Evolutionary conservation across 2,888 invertebrate species (phyloP).

Genomic region (Geotrupes spiniger): DNA sequence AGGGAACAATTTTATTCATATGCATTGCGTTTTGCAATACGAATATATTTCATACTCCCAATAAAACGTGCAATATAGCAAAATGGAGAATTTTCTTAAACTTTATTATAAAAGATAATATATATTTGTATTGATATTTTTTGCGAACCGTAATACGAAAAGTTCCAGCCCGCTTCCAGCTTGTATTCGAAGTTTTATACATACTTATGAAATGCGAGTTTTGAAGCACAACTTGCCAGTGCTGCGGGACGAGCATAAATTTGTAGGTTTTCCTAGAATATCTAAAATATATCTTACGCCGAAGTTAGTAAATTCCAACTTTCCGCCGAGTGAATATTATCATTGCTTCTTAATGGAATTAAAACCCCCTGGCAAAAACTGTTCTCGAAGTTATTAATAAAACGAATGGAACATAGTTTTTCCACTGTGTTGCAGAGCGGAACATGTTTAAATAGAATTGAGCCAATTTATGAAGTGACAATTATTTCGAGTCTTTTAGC

Average conservation of each 20-base stretch:
- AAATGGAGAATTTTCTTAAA: too few species aligned
- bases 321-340: constrained; percentile 19
- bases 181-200: too few species aligned
- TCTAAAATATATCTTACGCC: constrained; percentile 22
- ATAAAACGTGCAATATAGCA: too few species aligned
- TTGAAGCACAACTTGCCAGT: constrained; percentile 19
- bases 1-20: too few species aligned
- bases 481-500: constrained; percentile 44
- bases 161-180: too few species aligned
- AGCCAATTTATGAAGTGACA: constrained; percentile 48
- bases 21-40: too few species aligned
- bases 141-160: too few species aligned
- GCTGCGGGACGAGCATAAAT: constrained; percentile 23
- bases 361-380: constrained; percentile 13
- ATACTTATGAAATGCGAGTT: too few species aligned
- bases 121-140: too few species aligned
- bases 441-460: constrained; percentile 47
- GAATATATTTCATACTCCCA: too few species aligned
- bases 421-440: constrained; percentile 20
- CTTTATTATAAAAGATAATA: too few species aligned
- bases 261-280: constrained; percentile 24
- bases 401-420: constrained; percentile 14
- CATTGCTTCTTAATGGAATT: constrained; percentile 19
- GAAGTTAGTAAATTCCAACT: constrained; percentile 16
- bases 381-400: constrained; percentile 19